These are phyloP conservation scores for Augochlora pura DNA, from an alignment of 1,140 invertebrate species.

Conservation along the genomic window DNA sequence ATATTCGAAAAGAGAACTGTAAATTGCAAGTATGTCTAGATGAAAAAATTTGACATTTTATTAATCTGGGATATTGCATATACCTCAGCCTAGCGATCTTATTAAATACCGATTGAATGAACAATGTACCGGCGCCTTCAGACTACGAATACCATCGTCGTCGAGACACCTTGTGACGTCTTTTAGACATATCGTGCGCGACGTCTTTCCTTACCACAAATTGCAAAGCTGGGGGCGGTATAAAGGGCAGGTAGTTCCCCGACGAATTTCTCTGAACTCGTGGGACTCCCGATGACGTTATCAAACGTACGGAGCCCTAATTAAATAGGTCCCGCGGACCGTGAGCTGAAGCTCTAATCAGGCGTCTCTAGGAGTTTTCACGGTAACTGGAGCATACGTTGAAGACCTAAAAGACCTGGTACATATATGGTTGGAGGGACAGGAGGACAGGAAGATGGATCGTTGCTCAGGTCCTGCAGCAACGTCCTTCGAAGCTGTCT, in stretches of 20 bases:
- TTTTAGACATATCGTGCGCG: not conserved
- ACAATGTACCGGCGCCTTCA: too few relatives aligned
- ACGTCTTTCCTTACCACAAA: not conserved
- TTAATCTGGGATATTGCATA: too few relatives aligned
- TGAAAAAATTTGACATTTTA: too few relatives aligned
- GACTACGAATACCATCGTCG: too few relatives aligned
- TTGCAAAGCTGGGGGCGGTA: not conserved
- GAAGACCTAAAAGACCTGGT: constrained; percentile 27
- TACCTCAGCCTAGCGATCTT: too few relatives aligned
- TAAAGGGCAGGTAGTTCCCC: not conserved
- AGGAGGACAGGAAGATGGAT: constrained; percentile 47
- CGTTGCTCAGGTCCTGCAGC: constrained; percentile 49
- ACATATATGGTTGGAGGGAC: not conserved
- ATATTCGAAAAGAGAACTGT: too few relatives aligned
- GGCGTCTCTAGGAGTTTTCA: constrained; percentile 43
- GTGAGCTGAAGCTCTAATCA: constrained; percentile 34
- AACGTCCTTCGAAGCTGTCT: constrained; percentile 54
- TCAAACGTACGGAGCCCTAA: constrained; percentile 36
- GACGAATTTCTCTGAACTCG: not conserved
- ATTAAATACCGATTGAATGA: too few relatives aligned
- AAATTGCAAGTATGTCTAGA: too few relatives aligned
- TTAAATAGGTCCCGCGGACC: constrained; percentile 40
- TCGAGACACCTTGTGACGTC: too few relatives aligned
- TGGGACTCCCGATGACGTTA: constrained; percentile 6
- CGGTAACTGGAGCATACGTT: constrained; percentile 37